A percentile compares a stretch with the other conserved stretches of the same genome.
Evolutionary conservation across 1,140 invertebrate species (phyloP).

Genomic region (Kradibia gibbosae): DNA sequence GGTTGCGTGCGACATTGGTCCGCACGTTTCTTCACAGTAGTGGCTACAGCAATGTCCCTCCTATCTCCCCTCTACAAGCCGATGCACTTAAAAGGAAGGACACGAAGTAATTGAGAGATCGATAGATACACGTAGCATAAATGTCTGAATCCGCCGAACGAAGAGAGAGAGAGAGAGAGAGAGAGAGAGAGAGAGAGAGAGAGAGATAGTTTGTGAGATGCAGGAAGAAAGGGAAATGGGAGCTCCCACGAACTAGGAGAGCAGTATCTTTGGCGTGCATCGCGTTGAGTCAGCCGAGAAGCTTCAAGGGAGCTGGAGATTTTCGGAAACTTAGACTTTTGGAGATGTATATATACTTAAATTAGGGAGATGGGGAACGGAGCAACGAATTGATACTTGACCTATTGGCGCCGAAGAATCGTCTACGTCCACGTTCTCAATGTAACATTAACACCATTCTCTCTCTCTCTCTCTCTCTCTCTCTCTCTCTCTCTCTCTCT

Average conservation of each 20-base stretch:
- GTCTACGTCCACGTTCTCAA: background rate
- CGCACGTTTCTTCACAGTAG: background rate
- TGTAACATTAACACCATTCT: no score
- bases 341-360: conserved; percentile 19
- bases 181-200: background rate
- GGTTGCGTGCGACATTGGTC: background rate
- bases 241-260: background rate
- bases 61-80: background rate
- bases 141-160: background rate
- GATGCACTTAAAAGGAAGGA: conserved; percentile 3
- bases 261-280: conserved; percentile 55
- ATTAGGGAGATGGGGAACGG: background rate
- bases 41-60: background rate
- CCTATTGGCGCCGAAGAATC: conserved; percentile 48
- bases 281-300: conserved; percentile 23
- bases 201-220: background rate
- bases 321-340: conserved; percentile 28
- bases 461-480: background rate
- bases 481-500: background rate
- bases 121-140: conserved; percentile 35
- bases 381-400: conserved; percentile 52
- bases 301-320: conserved; percentile 10
- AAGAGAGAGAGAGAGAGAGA: conserved; percentile 23
- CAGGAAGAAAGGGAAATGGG: background rate
- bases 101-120: conserved; percentile 39